Conservation (phyloP, 1,140 invertebrate genomes). For the Zaprionus davidi region DNA sequence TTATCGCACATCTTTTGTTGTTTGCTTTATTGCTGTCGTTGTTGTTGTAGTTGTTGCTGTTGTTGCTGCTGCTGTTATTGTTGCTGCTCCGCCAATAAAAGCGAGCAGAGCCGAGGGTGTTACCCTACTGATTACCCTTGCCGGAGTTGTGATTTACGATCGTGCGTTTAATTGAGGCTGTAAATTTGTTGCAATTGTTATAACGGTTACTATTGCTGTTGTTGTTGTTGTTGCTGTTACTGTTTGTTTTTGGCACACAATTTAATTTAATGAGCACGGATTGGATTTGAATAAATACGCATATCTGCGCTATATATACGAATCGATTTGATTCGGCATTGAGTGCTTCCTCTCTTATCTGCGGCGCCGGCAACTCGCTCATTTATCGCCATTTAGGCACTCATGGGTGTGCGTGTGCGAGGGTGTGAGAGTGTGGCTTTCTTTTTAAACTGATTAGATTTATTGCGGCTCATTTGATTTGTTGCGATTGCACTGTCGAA, state of each 20-base stretch:
- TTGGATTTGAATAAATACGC: slow-evolving; percentile 30
- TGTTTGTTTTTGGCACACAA: slow-evolving; percentile 35
- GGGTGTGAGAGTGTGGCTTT: slow-evolving; percentile 1
- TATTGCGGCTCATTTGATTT: slow-evolving; percentile 40
- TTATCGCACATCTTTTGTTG: slow-evolving; percentile 37
- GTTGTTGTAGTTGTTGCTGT: slow-evolving; percentile 9
- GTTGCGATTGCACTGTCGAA: slow-evolving; percentile 12
- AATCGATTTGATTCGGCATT: not conserved
- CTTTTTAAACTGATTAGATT: slow-evolving; percentile 54
- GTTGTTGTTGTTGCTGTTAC: not conserved
- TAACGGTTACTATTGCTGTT: slow-evolving; percentile 21
- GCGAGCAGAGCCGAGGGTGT: not conserved
- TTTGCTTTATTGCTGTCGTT: slow-evolving; percentile 22
- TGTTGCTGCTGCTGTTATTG: slow-evolving; percentile 10
- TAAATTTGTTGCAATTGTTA: slow-evolving; percentile 74
- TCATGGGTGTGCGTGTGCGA: not conserved
- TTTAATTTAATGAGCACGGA: slow-evolving; percentile 28
- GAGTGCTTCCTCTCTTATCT: slow-evolving; percentile 27
- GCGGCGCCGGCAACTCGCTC: slow-evolving; percentile 27
- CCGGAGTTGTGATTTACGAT: slow-evolving; percentile 65
- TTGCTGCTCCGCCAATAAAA: slow-evolving; percentile 27
- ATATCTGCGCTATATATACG: not conserved
- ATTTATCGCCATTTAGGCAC: slow-evolving; percentile 26
- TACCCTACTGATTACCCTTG: slow-evolving; percentile 56
- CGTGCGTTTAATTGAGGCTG: slow-evolving; percentile 59